A percentile compares a stretch with the other conserved stretches of the same genome.
Evolutionary conservation across 2,113 vertebrate species (phyloP).

Genomic region (Triplophysa dalaica): DNA sequence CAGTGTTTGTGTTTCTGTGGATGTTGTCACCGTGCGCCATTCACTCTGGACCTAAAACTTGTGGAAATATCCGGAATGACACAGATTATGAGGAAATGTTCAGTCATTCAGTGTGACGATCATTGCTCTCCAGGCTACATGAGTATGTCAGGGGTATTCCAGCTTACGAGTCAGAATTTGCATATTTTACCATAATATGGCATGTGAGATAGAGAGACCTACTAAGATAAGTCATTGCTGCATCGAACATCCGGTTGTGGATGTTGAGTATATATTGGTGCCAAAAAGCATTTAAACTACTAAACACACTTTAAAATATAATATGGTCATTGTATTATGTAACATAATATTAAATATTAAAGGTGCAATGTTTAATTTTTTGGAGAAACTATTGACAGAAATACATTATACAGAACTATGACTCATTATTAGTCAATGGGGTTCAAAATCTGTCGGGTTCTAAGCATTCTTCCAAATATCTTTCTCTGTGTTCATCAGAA

Average conservation of each 20-base stretch:
- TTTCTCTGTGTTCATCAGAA: no score
- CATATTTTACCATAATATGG: conserved; percentile 23
- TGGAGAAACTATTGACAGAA: no score
- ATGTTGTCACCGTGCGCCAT: neutral
- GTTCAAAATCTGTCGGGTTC: no score
- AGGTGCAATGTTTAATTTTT: no score
- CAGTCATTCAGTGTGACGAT: conserved; percentile 1
- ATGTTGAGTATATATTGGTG: no score
- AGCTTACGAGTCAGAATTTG: conserved; percentile 23
- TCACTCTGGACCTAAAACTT: conserved; percentile 1
- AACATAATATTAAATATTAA: neutral
- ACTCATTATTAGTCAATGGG: no score
- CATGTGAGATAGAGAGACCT: neutral
- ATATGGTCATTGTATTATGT: neutral
- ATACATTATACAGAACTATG: no score
- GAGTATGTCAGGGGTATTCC: conserved; percentile 13
- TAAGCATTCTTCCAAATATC: no score
- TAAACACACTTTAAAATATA: neutral
- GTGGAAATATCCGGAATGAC: conserved; percentile 1
- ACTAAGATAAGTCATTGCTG: no score
- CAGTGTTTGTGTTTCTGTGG: conserved; percentile 31
- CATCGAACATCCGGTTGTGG: no score
- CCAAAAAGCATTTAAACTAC: neutral
- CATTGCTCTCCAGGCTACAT: conserved; percentile 29
- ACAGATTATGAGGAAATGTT: conserved; percentile 6